A percentile compares a stretch with the other conserved stretches of the same genome.
Conservation (phyloP, 2,113 vertebrate species). For the Anhinga rufa region DNA sequence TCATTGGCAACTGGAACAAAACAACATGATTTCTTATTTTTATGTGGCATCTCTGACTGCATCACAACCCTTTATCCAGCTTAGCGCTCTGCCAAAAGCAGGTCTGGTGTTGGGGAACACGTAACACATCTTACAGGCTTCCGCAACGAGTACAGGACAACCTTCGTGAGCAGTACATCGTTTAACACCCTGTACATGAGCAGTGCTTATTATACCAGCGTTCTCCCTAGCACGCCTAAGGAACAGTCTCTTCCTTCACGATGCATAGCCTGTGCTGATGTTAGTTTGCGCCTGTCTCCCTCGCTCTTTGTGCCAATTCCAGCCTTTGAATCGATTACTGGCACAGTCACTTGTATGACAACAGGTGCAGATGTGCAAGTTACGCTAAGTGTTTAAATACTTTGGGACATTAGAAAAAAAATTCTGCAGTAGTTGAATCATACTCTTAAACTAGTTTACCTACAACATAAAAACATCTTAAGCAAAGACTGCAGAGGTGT, state of each 20-base stretch:
- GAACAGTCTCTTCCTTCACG: not conserved
- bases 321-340: not conserved
- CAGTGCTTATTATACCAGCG: fast-evolving
- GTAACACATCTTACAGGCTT: not conserved
- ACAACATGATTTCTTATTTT: not conserved
- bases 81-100: not conserved
- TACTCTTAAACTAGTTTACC: not conserved
- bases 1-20: constrained; percentile 91
- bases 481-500: not conserved
- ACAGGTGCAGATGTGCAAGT: not conserved
- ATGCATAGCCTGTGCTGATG: not conserved
- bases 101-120: not conserved
- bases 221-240: not conserved
- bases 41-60: too few relatives aligned
- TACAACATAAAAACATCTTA: not conserved
- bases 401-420: not conserved
- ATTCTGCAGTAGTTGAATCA: not conserved
- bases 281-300: not conserved
- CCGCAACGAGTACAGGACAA: not conserved
- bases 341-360: not conserved
- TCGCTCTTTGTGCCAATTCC: fast-evolving
- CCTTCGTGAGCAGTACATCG: fast-evolving
- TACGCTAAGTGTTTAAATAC: not conserved
- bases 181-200: not conserved
- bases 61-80: not conserved